phyloP scores from a whole-genome alignment of 2,797 vertebrate species.

The Xiphorhynchus erythropygius region DNA sequence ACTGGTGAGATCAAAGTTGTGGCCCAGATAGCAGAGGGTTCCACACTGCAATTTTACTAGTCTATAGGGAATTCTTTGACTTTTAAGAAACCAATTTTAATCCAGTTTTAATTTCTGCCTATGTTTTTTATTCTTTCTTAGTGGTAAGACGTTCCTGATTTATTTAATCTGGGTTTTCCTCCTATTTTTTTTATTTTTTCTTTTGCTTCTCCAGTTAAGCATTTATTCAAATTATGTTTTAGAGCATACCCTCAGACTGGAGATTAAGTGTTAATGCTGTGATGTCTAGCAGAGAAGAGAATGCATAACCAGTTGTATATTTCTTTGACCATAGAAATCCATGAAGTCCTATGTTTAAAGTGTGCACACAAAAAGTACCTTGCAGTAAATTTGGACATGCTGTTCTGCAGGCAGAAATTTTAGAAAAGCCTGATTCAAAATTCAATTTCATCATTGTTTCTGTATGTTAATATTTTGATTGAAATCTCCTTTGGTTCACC shows the following conservation, averaged over 20 bases:
- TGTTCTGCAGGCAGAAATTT: background rate
- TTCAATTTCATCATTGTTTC: background rate
- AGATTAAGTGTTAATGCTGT: background rate
- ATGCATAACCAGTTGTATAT: rapidly evolving
- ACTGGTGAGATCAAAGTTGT: background rate
- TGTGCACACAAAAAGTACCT: background rate
- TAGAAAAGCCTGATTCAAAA: background rate
- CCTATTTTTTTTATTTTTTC: too few relatives aligned
- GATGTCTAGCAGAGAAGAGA: background rate
- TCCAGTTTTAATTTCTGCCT: background rate
- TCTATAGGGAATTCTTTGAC: background rate
- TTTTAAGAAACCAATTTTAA: background rate
- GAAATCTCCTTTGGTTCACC: background rate
- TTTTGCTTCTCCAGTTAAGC: background rate
- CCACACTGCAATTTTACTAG: background rate
- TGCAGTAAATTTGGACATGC: background rate
- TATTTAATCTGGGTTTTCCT: background rate
- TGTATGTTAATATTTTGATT: background rate
- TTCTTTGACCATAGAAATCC: background rate
- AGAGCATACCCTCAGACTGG: background rate
- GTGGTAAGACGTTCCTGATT: background rate
- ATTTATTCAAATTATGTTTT: background rate
- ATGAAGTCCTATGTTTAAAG: background rate
- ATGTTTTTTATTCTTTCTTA: background rate
- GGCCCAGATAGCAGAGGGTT: background rate